A percentile compares a stretch with the other conserved stretches of the same genome.
Conservation (phyloP, 2,797 vertebrate species). For the Oreonectes daqikongensis region DNA sequence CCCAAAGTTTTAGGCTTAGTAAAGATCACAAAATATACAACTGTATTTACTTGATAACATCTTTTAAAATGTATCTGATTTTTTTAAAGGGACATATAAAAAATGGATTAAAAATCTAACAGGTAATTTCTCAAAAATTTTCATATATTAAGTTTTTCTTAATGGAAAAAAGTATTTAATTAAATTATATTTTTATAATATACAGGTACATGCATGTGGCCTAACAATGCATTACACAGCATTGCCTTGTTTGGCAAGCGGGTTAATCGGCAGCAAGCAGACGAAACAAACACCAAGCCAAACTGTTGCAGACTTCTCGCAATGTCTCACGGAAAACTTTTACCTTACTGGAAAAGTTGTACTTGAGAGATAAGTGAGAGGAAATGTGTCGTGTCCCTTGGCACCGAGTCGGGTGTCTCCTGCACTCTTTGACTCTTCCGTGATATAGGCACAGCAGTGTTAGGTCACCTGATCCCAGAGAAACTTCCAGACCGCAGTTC, state of each 20-base stretch:
- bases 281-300: background rate
- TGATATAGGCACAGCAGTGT: slow-evolving; percentile 64
- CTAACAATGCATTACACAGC: too few relatives aligned
- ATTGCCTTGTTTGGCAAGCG: background rate
- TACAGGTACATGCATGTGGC: background rate
- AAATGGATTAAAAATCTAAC: too few relatives aligned
- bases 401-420: slow-evolving; percentile 54
- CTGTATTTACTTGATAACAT: too few relatives aligned
- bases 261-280: slow-evolving; percentile 2
- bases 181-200: background rate
- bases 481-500: slow-evolving; percentile 72
- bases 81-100: too few relatives aligned
- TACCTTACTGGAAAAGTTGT: slow-evolving; percentile 74
- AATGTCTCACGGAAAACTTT: slow-evolving; percentile 52
- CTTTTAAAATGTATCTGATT: too few relatives aligned
- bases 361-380: slow-evolving; percentile 65
- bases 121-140: too few relatives aligned
- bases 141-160: too few relatives aligned
- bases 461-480: slow-evolving; percentile 75
- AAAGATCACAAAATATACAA: too few relatives aligned
- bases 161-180: too few relatives aligned
- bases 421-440: slow-evolving; percentile 59
- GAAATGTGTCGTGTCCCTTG: slow-evolving; percentile 51
- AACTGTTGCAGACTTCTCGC: slow-evolving; percentile 22
- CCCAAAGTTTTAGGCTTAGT: too few relatives aligned